Conservation (phyloP, 2,888 invertebrate genomes). For the Tupiocoris notatus region DNA sequence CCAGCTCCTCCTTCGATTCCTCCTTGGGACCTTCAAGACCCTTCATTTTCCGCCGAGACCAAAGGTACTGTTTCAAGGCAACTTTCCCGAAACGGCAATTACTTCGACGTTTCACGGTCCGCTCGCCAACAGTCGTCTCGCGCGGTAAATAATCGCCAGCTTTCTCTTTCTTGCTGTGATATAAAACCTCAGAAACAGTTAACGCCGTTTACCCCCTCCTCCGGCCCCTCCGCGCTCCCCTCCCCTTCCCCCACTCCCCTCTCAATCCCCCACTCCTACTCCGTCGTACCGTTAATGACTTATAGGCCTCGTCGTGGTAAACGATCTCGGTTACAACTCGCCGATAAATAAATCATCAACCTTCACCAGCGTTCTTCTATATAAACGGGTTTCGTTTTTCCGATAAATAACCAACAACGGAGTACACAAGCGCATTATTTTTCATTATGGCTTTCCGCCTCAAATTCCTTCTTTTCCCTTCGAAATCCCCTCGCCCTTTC, state of each 20-base stretch:
- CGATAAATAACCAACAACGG: constrained; percentile 25
- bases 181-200: constrained; percentile 36
- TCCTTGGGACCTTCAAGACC: constrained; percentile 1
- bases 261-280: no score
- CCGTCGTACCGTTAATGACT: constrained; percentile 43
- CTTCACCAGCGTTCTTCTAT: constrained; percentile 10
- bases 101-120: constrained; percentile 37
- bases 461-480: no score
- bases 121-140: constrained; percentile 12
- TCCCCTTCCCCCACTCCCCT: no score
- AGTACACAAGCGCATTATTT: constrained; percentile 31
- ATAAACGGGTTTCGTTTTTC: not conserved
- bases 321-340: no score
- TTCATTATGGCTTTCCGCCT: no score
- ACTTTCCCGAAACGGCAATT: constrained; percentile 37
- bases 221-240: no score
- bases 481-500: no score
- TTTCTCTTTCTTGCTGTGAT: constrained; percentile 16
- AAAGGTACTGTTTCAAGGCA: not conserved
- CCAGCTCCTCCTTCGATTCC: not conserved
- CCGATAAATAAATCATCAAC: constrained; percentile 38
- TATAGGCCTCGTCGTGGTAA: constrained; percentile 35
- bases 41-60: constrained; percentile 2
- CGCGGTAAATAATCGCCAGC: constrained; percentile 31
- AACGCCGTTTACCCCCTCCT: constrained; percentile 30